These are phyloP conservation scores for Leptopilina clavipes DNA, from an alignment of 1,140 invertebrate genomes.

Conservation along the genomic window DNA sequence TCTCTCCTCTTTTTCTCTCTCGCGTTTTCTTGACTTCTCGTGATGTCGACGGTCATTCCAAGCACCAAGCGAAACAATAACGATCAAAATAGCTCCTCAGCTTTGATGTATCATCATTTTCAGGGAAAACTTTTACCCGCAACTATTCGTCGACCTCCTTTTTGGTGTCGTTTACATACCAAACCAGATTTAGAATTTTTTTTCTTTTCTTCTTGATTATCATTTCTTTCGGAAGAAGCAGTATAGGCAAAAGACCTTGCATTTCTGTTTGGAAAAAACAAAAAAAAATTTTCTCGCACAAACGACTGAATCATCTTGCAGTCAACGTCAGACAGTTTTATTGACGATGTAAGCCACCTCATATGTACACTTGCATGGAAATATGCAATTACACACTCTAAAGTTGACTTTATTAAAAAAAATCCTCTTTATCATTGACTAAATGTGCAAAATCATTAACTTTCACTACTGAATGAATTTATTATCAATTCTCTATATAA, in stretches of 20 bases:
- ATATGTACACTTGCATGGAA: background rate
- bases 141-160: too few relatives aligned
- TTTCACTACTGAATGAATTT: too few relatives aligned
- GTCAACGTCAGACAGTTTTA: constrained; percentile 24
- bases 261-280: background rate
- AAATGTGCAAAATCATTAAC: too few relatives aligned
- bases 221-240: background rate
- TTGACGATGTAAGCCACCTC: constrained; percentile 15
- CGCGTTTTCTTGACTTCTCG: constrained; percentile 20
- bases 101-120: background rate
- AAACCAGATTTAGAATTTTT: background rate
- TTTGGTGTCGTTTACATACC: too few relatives aligned
- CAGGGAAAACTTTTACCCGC: background rate
- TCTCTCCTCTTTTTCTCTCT: background rate
- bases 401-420: background rate
- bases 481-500: too few relatives aligned
- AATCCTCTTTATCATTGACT: background rate
- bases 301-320: constrained; percentile 42
- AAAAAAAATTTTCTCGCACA: constrained; percentile 42
- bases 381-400: background rate
- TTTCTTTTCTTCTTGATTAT: background rate
- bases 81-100: background rate
- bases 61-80: constrained; percentile 7
- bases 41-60: background rate
- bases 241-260: constrained; percentile 40